A percentile compares a stretch with the other conserved stretches of the same genome.
These are phyloP conservation scores for Acarapis woodi DNA, from an alignment of 1,140 invertebrate species.

Conservation along the genomic window DNA sequence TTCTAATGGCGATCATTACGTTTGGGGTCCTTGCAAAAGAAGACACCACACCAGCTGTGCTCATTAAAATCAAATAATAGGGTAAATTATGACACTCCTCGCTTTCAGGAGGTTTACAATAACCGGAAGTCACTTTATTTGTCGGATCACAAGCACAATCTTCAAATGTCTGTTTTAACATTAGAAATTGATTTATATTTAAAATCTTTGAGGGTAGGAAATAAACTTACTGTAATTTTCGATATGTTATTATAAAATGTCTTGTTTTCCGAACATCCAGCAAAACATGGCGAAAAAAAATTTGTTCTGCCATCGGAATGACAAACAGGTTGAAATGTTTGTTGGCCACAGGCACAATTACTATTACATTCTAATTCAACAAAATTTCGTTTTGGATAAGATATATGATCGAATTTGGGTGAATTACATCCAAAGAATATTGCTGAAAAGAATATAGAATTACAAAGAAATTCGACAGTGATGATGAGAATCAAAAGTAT, in stretches of 20 bases:
- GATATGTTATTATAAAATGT: neutral
- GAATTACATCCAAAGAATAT: conserved; percentile 33
- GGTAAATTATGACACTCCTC: neutral
- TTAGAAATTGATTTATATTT: neutral
- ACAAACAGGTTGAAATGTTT: conserved; percentile 33
- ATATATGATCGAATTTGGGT: conserved; percentile 3
- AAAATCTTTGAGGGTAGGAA: neutral
- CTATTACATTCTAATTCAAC: conserved; percentile 13
- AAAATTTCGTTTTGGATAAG: neutral
- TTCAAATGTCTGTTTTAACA: neutral
- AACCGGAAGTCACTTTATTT: neutral
- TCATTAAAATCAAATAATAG: neutral
- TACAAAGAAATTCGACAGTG: conserved; percentile 26
- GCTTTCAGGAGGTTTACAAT: neutral
- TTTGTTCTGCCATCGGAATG: conserved; percentile 30
- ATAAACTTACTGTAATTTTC: neutral
- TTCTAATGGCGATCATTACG: conserved; percentile 15
- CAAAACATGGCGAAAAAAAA: conserved; percentile 62
- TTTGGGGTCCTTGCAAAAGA: conserved; percentile 15
- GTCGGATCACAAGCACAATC: neutral
- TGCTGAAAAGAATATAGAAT: conserved; percentile 30
- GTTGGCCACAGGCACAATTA: conserved; percentile 12
- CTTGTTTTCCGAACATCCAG: conserved; percentile 28
- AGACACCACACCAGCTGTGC: neutral
- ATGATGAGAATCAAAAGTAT: conserved; percentile 8